Base-by-base conservation (phyloP, 2,113 vertebrate genomes). In the Carassius carassius region DNA sequence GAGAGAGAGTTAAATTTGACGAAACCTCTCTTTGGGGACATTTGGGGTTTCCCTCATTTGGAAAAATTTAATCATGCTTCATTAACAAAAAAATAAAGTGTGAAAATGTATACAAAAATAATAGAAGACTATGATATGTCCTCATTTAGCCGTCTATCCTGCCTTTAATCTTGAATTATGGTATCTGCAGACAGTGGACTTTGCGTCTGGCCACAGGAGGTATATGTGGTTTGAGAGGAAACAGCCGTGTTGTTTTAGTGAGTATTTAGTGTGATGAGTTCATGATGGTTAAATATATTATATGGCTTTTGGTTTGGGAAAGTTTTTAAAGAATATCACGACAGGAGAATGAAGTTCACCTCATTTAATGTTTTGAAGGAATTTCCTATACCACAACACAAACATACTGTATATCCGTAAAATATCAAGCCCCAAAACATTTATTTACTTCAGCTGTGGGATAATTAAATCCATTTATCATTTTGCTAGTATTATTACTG, bases 181-280 rank as follows among this genome's bases (percentile, higher is more conserved):
- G 82, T 75, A 72, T 70, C 78, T 77, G 72, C 69, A 23, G 70
- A 82, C 82, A 82, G 58, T 70, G 75, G 80, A 51, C 73, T 51
- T 8, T 44, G 41, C 37, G 37, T 41, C 80, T 56, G 70, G 74
- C 85, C 87, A 73, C 81, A 78, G 49, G 70, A 58, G 60, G 37
- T 41, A 19, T 37, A 82, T 82, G 86, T 3, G 35, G 37, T 84
- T 44, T 70, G 63, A 21, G 37, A 63, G 77, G 86, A 74, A 84
- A 47, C 44, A 47, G 44, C 44, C 44, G 2, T 47, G 44, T 3
- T 47, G 44, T 47, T 47, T 49, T 49, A 49, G 13, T 49, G 47
- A 13, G 47, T 3, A 13, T 49, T 49, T 49, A 49, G 69, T 1
- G 0, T 51, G 62, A 84, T 78, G 63, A 56, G 60, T 54, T 84